A percentile compares a stretch with the other conserved stretches of the same genome.
phyloP scores from a whole-genome alignment of 92 coral and sea anemone genomes.

The Meandrina meandrites region DNA sequence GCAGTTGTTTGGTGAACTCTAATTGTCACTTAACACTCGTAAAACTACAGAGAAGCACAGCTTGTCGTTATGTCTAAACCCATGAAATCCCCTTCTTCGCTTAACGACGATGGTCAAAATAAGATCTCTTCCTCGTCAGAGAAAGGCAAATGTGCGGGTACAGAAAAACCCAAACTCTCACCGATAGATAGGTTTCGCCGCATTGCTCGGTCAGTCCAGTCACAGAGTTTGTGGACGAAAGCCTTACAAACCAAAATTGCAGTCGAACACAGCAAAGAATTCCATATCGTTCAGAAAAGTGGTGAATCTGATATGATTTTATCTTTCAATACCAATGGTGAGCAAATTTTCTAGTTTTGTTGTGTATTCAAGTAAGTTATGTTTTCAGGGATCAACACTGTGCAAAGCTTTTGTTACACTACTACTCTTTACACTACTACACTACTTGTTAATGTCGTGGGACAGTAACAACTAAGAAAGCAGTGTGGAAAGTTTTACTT shows the following conservation, averaged over 20 bases:
- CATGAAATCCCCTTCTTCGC: neutral
- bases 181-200: constrained; percentile 24
- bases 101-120: neutral
- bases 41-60: neutral
- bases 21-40: constrained; percentile 17
- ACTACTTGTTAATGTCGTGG: no score
- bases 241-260: constrained; percentile 17
- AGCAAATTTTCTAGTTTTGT: neutral
- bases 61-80: neutral
- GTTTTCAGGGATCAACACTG: neutral
- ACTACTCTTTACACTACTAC: neutral
- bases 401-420: neutral
- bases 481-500: neutral
- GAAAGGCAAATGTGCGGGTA: neutral
- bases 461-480: neutral
- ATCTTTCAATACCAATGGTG: constrained; percentile 21
- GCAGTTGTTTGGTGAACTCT: constrained; percentile 1
- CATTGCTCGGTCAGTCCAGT: constrained; percentile 17
- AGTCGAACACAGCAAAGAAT: constrained; percentile 10
- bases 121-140: neutral
- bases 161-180: neutral
- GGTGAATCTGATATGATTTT: neutral
- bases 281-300: neutral
- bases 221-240: constrained; percentile 16
- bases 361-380: neutral